Base-by-base conservation (phyloP, 2,797 vertebrate species). In the Spinibarbus caldwelli region DNA sequence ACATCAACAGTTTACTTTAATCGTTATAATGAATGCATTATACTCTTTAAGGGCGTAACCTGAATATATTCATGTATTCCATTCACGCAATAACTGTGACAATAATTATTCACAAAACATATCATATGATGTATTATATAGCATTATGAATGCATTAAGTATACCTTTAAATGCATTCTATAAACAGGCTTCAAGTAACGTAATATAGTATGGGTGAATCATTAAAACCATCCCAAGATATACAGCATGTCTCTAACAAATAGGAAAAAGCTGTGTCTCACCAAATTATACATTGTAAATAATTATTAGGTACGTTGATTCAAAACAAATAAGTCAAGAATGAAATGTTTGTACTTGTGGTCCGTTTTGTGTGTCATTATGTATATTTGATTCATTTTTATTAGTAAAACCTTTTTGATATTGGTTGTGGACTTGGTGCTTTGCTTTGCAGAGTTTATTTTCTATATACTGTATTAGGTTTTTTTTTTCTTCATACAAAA, bases 201-300 rank as follows among this genome's bases (percentile, higher is more conserved):
- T 45, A 4, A 19, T 49, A 47, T n/a, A 17, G n/a, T 31, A 49
- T 21, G 45, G 10, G 29, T 5, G 47, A 75, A 36, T 75, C 72
- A 75, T 45, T 14, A 67, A 67, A 67, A 23, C 52, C 52, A 36
- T 21, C 15, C 7, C 15, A 66, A 54, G 31, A 9, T 2, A 29
- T 62, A 31, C 15, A 47, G 45, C 45, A 47, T 23, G 11, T 41
- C 36, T 15, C 23, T 41, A 43, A 23, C 9, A 70, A 23, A 23
- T 2, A 70, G 11, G 67, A 15, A 26, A 45, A 45, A 71, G 6
- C 12, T 26, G 23, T 15, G 14, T 8, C n/a, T 45, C 4, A 17
- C 19, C 19, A 76, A 76, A 76, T 76, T 36, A 54, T 76, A 76
- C 36, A 29, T 15, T 76, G 47, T 34, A 54, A 8, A 52, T 52